Base-by-base conservation (phyloP, 2,113 vertebrate genomes). In the Petroica traversi region DNA sequence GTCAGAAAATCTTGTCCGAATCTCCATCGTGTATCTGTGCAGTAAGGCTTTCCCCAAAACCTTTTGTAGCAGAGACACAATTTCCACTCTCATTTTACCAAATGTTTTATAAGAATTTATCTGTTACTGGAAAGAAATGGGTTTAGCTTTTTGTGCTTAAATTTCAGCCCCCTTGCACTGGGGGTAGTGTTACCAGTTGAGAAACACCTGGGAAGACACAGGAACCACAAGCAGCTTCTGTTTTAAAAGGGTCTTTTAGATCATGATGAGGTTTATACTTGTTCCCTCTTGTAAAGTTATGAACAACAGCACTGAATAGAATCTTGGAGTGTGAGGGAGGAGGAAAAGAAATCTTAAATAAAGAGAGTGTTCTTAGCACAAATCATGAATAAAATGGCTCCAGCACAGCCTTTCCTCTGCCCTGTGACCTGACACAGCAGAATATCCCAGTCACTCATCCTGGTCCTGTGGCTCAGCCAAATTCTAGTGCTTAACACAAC, bases 361-460 rank as follows among this genome's bases (percentile, higher is more conserved):
- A 36, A 55, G n/a, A 33, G 11, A 69, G 38, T 28, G 28, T 5
- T 36, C 23, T 57, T 8, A 34, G 34, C 78, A 16, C 8, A 17
- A 7, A 5, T 11, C 6, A 23, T 1, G 5, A 25, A 51, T 36
- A 12, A 45, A 55, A 51, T 41, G 9, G 6, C 8, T 81, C 31
- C 19, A 45, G 58, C 5, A 31, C 26, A 72, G 68, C 45, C 29
- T 12, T 12, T 71, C 11, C 54, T 40, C 61, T 73, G 64, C 43
- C 66, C 66, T 20, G 46, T 5, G 38, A 18, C 26, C 22, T 13
- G 4, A 14, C 2, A 1, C 15, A n/a, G 61, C 29, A 75, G 29
- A 85, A 38, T 1, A 51, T 24, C 43, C n/a, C 5, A 0, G 23
- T 3, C 61, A 40, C 9, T 11, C 23, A 11, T 19, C 6, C 0